Conservation (phyloP, 2,113 vertebrate genomes). For the Psilopogon haemacephalus region DNA sequence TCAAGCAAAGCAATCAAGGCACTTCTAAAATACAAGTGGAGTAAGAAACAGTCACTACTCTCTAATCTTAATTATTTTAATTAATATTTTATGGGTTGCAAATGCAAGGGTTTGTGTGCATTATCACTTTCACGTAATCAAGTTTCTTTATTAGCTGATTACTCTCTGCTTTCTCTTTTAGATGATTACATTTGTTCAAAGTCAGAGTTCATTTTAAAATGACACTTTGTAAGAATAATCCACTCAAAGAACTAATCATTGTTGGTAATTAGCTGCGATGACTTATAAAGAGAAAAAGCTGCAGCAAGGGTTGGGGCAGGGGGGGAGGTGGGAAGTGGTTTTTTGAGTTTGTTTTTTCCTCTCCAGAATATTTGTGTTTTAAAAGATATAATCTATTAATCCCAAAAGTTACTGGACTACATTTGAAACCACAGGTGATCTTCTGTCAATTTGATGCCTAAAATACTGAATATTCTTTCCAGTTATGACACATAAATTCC, state of each 20-base stretch:
- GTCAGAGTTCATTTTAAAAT: neutral
- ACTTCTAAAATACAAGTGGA: neutral
- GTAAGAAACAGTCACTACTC: neutral
- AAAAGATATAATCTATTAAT: neutral
- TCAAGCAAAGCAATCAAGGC: neutral
- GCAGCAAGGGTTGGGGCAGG: neutral
- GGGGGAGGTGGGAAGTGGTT: too few species aligned
- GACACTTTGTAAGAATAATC: neutral
- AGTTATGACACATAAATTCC: neutral
- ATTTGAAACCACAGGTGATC: neutral
- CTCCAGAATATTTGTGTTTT: neutral
- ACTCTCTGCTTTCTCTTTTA: constrained; percentile 28
- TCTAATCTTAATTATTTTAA: constrained; percentile 20
- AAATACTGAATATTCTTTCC: neutral
- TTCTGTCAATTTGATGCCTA: neutral
- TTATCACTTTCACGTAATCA: constrained; percentile 5
- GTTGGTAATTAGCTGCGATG: neutral
- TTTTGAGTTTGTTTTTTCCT: neutral
- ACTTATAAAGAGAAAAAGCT: neutral
- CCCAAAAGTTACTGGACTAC: neutral
- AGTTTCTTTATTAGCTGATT: constrained; percentile 38
- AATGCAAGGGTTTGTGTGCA: neutral
- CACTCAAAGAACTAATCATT: neutral
- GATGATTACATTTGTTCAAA: constrained; percentile 1
- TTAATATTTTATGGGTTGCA: constrained; percentile 15